A percentile compares a stretch with the other conserved stretches of the same genome.
Evolutionary conservation across 2,797 vertebrate species (phyloP).

Genomic region (Pantherophis alleghaniensis): DNA sequence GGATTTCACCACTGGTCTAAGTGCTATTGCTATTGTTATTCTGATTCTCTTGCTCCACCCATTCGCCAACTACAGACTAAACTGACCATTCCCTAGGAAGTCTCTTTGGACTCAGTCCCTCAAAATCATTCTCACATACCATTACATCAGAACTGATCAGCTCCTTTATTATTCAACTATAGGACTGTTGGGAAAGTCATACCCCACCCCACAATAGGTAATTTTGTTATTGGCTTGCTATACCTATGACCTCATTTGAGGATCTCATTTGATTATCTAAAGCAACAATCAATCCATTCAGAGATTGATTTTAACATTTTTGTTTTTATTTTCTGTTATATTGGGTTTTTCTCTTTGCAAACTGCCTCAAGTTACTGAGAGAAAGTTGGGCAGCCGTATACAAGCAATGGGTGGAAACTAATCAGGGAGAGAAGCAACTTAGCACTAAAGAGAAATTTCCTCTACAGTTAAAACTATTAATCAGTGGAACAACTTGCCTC

Average conservation of each 20-base stretch:
- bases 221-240: neutral
- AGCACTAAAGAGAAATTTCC: too few relatives aligned
- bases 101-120: neutral
- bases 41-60: neutral
- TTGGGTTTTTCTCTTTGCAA: neutral
- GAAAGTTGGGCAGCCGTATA: neutral
- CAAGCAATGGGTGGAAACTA: too few relatives aligned
- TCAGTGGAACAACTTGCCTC: too few relatives aligned
- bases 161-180: neutral
- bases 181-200: neutral
- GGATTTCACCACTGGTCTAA: too few relatives aligned
- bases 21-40: neutral
- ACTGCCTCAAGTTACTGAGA: neutral
- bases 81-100: neutral
- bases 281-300: neutral
- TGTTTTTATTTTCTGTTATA: neutral
- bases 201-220: neutral
- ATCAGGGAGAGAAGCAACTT: too few relatives aligned
- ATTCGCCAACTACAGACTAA: neutral
- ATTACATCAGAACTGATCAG: neutral
- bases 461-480: too few relatives aligned
- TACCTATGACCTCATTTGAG: neutral
- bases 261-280: neutral
- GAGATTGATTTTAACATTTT: neutral
- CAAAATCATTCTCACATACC: neutral